Evolutionary conservation across 2,113 vertebrate species (phyloP).

Genomic region (Lepisosteus osseus): DNA sequence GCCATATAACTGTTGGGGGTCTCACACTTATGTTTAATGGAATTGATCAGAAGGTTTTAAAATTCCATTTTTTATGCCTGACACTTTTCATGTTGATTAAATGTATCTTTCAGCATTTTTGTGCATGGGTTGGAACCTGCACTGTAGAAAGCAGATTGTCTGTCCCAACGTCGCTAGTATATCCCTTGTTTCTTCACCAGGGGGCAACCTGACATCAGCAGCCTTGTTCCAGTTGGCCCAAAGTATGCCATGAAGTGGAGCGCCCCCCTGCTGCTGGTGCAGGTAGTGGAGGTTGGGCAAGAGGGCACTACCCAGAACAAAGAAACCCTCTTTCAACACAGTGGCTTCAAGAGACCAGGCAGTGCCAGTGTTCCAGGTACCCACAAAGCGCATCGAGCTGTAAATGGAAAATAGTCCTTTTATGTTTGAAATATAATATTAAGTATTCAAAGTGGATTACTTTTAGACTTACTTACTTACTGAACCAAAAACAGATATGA

Average conservation of each 20-base stretch:
- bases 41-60: constrained; percentile 40
- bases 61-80: constrained; percentile 24
- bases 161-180: neutral
- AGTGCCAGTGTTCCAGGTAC: constrained; percentile 46
- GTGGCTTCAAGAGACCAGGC: constrained; percentile 56
- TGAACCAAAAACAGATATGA: no score
- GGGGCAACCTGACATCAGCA: constrained; percentile 85
- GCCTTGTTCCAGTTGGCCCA: constrained; percentile 86
- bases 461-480: no score
- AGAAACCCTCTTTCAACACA: constrained; percentile 71
- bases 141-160: neutral
- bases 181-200: constrained; percentile 41
- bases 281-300: constrained; percentile 88
- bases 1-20: constrained; percentile 40
- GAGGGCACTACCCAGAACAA: constrained; percentile 69
- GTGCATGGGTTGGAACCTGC: neutral
- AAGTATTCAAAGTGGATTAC: no score
- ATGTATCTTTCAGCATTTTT: constrained; percentile 10
- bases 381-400: neutral
- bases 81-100: constrained; percentile 29
- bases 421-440: no score
- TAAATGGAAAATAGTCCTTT: no score
- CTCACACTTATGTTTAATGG: constrained; percentile 24
- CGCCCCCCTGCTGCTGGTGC: constrained; percentile 82
- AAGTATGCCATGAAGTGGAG: constrained; percentile 95